These are phyloP conservation scores for Drosophila quasianomalipes DNA, from an alignment of 2,888 invertebrate genomes.

Conservation along the genomic window DNA sequence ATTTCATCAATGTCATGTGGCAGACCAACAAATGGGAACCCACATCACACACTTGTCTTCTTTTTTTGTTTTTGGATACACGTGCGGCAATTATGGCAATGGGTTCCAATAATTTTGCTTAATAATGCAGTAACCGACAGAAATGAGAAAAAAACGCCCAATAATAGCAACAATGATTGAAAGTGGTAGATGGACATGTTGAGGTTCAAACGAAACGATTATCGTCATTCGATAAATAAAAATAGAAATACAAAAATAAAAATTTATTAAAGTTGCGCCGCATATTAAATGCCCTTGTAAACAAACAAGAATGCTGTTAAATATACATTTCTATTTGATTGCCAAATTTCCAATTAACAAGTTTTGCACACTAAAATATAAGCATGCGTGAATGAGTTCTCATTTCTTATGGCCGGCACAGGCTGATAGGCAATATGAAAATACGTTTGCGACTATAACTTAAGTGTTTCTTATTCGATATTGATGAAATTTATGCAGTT, in stretches of 20 bases:
- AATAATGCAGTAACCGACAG: slow-evolving; percentile 55
- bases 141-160: slow-evolving; percentile 1
- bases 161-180: slow-evolving; percentile 46
- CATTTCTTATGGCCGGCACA: not conserved
- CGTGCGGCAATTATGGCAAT: slow-evolving; percentile 67
- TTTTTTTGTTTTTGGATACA: slow-evolving; percentile 35
- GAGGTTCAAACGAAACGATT: slow-evolving; percentile 49
- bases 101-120: slow-evolving; percentile 58
- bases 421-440: not conserved
- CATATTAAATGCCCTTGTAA: slow-evolving; percentile 15
- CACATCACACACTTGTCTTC: slow-evolving; percentile 37
- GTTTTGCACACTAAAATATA: not conserved
- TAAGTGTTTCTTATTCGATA: not conserved
- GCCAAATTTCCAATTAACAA: not conserved
- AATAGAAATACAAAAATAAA: slow-evolving; percentile 23
- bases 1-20: slow-evolving; percentile 75
- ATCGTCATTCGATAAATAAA: slow-evolving; percentile 48
- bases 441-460: not conserved
- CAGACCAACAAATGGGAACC: slow-evolving; percentile 37
- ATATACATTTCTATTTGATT: not conserved
- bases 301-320: not conserved
- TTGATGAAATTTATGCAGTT: no score
- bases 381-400: not conserved
- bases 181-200: slow-evolving; percentile 46
- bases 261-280: slow-evolving; percentile 1